Base-by-base conservation (phyloP, 1,140 invertebrate genomes). In the Lamellibrachia luymesi region DNA sequence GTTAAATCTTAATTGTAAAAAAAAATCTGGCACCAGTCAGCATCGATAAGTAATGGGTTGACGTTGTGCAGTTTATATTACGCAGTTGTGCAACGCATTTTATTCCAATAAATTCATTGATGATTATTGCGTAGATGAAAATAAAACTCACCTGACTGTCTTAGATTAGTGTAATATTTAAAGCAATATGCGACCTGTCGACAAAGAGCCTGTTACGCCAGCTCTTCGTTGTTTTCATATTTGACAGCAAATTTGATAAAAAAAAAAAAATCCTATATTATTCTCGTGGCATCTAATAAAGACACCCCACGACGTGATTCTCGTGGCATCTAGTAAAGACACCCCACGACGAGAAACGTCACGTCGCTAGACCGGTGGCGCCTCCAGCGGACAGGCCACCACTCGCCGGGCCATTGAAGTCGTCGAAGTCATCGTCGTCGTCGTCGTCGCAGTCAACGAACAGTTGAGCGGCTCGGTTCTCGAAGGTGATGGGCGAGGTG, bases 401-500 rank as follows among this genome's bases (percentile, higher is more conserved):
- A 8, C 4, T 80, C 5, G 13, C 8, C 64, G 64, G 64, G 8
- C 25, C 91, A 91, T 91, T n/a, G 91, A 91, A 91, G 8, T 91
- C 38, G 51, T 91, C 91, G 27, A 22, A 91, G 91, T 91, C 93
- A 92, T 93, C n/a, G 50, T n/a, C 49, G 93, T 89, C 64, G 92
- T 93, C 91, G 91, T 93, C 50, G 92, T 93, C 92, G 92, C 56
- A 92, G 27, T 93, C 93, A 17, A 93, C 93, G 27, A 91, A 93
- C 4, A 93, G 90, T 25, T 93, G 91, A 27, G 91, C 93, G 2
- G 93, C 93, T 13, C 50, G 50, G 92, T 94, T 94, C 93, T 94
- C 93, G 90, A 90, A 94, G 38, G 93, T 94, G 93, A 93, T 92
- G 25, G 93, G 92, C 92, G 92, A 92, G 13, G 92, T 93, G 92